A percentile compares a stretch with the other conserved stretches of the same genome.
phyloP scores from a whole-genome alignment of 2,797 vertebrate genomes.

The Esox masquinongy region DNA sequence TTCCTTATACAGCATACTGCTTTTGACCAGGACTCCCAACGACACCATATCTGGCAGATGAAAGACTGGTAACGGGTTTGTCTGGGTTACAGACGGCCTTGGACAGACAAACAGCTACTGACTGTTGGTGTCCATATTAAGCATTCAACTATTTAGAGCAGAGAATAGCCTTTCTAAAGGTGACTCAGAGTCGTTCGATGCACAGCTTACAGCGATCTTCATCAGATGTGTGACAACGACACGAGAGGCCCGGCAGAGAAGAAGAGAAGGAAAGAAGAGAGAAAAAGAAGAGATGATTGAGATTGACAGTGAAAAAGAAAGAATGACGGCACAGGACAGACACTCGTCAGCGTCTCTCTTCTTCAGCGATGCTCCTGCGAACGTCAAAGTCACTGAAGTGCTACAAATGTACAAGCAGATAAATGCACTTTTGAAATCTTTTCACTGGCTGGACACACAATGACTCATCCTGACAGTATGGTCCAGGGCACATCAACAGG shows the following conservation, averaged over 20 bases:
- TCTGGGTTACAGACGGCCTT: background rate
- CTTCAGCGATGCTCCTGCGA: background rate
- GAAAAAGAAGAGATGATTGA: background rate
- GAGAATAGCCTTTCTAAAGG: background rate
- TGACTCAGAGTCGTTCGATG: too few relatives aligned
- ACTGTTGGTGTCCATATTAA: background rate
- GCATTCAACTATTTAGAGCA: background rate
- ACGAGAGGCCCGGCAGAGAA: background rate
- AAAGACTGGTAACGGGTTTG: background rate
- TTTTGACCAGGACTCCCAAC: too few relatives aligned
- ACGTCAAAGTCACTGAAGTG: slow-evolving; percentile 36
- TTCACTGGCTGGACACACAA: slow-evolving; percentile 45
- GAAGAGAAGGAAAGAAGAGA: background rate
- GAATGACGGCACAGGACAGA: background rate
- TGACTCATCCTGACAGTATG: slow-evolving; percentile 49
- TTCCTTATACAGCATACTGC: too few relatives aligned
- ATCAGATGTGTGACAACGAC: background rate
- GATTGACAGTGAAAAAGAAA: background rate
- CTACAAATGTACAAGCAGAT: slow-evolving; percentile 35
- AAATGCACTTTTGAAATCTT: slow-evolving; percentile 52
- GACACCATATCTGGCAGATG: too few relatives aligned
- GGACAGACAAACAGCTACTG: too few relatives aligned
- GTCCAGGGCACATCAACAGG: slow-evolving; percentile 32
- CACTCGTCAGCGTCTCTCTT: background rate
- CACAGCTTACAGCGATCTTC: background rate